These are phyloP conservation scores for Aplidium turbinatum DNA, from an alignment of 23 tunicate genomes.

Conservation along the genomic window DNA sequence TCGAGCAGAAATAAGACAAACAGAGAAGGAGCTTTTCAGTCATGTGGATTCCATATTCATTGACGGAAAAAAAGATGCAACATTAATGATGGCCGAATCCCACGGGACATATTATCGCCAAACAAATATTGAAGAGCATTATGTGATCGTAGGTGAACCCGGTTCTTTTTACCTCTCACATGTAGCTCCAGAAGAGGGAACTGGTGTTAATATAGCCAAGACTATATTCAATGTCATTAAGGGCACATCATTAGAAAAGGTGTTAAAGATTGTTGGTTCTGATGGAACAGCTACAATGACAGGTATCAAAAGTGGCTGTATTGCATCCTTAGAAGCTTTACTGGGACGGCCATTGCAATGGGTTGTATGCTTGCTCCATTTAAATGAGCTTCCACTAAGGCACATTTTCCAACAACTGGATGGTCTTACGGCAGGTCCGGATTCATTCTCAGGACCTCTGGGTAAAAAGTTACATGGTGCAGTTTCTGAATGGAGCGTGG, in stretches of 20 bases:
- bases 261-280: conserved; percentile 10
- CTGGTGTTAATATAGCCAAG: conserved; percentile 16
- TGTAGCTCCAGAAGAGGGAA: conserved; percentile 19
- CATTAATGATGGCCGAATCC: background rate
- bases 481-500: conserved; percentile 37
- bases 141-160: conserved; percentile 32
- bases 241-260: conserved; percentile 6
- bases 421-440: no score
- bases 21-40: conserved; percentile 2
- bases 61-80: conserved; percentile 33
- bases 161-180: conserved; percentile 25
- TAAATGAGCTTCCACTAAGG: no score
- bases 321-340: conserved; percentile 12
- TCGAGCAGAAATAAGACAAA: conserved; percentile 22
- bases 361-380: no score
- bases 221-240: conserved; percentile 6
- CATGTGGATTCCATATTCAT: conserved; percentile 13
- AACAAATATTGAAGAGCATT: conserved; percentile 21
- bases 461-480: conserved; percentile 22
- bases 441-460: no score
- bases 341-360: conserved; percentile 20
- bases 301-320: conserved; percentile 21
- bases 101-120: conserved; percentile 16
- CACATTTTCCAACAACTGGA: no score
- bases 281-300: conserved; percentile 41